Base-by-base conservation (phyloP, 1,140 invertebrate genomes). In the Lineus longissimus region DNA sequence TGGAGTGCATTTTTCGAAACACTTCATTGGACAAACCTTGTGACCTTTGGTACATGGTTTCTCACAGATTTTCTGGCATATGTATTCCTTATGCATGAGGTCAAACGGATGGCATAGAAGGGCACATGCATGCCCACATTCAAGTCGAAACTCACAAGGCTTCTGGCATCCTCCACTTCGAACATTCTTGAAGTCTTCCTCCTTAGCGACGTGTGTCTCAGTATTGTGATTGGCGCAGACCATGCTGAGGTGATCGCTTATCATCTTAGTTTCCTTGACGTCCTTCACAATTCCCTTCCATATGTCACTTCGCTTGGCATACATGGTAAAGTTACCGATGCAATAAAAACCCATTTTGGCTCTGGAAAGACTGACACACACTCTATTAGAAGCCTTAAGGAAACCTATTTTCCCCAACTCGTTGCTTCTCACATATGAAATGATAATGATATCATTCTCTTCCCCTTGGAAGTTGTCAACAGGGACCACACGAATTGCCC, bases 1-100 rank as follows among this genome's bases (percentile, higher is more conserved):
- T 77, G 81, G 93, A 95, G 2, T 92, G 92, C 72, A 93, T 87
- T 19, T 9, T 51, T 19, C 83, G 83, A 7, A 87, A 36, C 73
- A 61, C 47, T 23, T 27, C 68, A 76, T 72, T 15, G 67, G 59
- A 40, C 56, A 31, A n/a, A n/a, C n/a, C 17, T 9, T 31, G 36
- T 64, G 62, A 33, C 31, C 62, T 4, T 25, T 15, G 4, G 22
- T 2, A 25, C 62, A 66, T 40, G 15, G 15, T 41, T 60, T 69
- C 33, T 43, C 56, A 55, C 64, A 69, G 25, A 55, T 17, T 47
- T 66, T 62, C n/a, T 23, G 27, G 55, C 65, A 67, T 2, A 23
- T 40, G 23, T 9, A 25, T 15, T 4, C 1, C 6, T 33, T 27
- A 33, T 64, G 62, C 4, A 30, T 19, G 22, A 11, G 17, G 17